Percentiles rank a stretch among this genome's conserved stretches.
Conservation (phyloP, 2,113 vertebrate genomes). For the Scolopax mira region DNA sequence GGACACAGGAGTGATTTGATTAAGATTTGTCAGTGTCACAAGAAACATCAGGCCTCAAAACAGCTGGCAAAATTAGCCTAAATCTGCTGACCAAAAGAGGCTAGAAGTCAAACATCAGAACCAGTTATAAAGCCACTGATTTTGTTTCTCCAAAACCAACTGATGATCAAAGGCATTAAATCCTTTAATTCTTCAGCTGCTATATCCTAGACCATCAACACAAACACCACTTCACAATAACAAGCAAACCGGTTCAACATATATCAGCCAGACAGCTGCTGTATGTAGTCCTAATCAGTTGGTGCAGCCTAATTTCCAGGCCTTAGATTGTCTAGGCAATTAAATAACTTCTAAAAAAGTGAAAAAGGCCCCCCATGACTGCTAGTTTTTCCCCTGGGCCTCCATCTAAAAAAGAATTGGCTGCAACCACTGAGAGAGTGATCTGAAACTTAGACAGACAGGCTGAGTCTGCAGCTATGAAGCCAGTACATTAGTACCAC, state of each 20-base stretch:
- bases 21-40: not conserved
- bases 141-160: not conserved
- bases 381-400: not conserved
- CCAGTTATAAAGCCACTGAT: not conserved
- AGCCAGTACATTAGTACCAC: not conserved
- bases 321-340: not conserved
- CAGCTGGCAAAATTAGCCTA: not conserved
- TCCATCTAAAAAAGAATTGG: not conserved
- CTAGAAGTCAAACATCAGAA: not conserved
- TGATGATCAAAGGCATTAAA: not conserved
- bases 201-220: not conserved
- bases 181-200: not conserved
- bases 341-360: not conserved
- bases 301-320: not conserved
- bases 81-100: not conserved
- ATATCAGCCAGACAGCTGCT: not conserved
- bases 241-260: not conserved
- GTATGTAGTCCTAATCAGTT: not conserved
- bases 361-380: not conserved
- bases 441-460: not conserved
- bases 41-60: not conserved
- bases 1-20: not conserved
- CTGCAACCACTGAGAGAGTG: not conserved
- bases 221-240: not conserved
- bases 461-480: not conserved